Evolutionary conservation across 2,888 invertebrate species (phyloP).

Genomic region (Limulus polyphemus): DNA sequence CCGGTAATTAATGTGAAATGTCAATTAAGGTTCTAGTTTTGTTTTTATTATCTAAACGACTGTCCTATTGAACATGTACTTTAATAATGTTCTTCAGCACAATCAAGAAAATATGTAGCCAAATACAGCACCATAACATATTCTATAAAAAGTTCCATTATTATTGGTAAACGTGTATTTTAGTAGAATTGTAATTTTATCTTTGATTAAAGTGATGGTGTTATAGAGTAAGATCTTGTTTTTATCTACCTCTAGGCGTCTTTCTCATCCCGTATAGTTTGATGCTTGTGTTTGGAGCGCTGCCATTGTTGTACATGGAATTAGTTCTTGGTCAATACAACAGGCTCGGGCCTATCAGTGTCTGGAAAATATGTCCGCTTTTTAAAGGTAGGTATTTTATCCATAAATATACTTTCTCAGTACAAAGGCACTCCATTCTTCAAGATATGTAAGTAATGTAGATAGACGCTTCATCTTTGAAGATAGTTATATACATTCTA

Average conservation of each 20-base stretch:
- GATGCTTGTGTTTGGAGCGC: conserved; percentile 61
- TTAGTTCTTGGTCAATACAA: conserved; percentile 62
- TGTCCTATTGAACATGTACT: too few relatives aligned
- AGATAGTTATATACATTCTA: neutral
- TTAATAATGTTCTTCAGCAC: too few relatives aligned
- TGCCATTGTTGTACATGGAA: conserved; percentile 67
- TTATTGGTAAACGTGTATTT: too few relatives aligned
- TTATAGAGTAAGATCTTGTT: neutral
- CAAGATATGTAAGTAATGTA: neutral
- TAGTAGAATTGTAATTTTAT: too few relatives aligned
- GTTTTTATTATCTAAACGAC: too few relatives aligned
- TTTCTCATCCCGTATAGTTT: conserved; percentile 61
- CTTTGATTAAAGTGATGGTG: too few relatives aligned
- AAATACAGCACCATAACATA: too few relatives aligned
- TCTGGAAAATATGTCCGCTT: conserved; percentile 71
- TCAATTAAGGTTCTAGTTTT: too few relatives aligned
- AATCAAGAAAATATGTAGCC: too few relatives aligned
- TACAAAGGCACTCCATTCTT: neutral
- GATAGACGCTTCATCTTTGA: neutral
- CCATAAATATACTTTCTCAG: neutral
- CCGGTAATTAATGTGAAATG: too few relatives aligned
- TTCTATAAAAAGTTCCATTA: too few relatives aligned
- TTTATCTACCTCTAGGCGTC: conserved; percentile 43
- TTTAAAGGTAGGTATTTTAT: conserved; percentile 54
- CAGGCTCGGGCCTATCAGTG: conserved; percentile 58